Base-by-base conservation (phyloP, 2,797 vertebrate species). In the Amblyopsis hoosieri region DNA sequence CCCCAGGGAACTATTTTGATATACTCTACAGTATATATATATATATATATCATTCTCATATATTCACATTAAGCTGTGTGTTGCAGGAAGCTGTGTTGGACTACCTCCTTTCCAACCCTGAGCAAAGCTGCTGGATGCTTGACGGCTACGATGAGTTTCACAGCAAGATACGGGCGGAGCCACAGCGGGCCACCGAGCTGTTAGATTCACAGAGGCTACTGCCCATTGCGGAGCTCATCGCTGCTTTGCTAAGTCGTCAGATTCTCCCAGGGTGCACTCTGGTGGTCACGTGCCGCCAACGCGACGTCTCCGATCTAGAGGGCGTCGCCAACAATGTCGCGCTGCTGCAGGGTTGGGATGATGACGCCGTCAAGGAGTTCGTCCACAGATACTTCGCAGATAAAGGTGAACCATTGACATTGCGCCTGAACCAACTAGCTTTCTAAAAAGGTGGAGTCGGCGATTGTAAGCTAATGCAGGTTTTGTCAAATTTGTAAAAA, bases 121-220 rank as follows among this genome's bases (percentile, higher is more conserved):
- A 65, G 6, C 78, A 67, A 4, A 90, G 90, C 4, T 92, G 95
- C 63, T 88, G 96, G 64, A 93, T 98, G 72, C 94, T 98, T 15
- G 97, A 98, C n/a, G 96, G 97, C 3, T 93, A 97, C 56, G 96
- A 96, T 29, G 95, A 97, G 80, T 95, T 95, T 73, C 66, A 84
- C 45, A 76, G 62, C 6, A 75, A 85, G 67, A 64, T 93, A 15
- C 62, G 17, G 45, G 68, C 63, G n/a, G 62, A 73, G 0, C 11
- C 17, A 33, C 60, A 48, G 2, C 31, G 1, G 8, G 15, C 14
- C 23, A 12, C 14, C 2, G 55, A 8, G 2, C 10, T 0, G 1
- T 11, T 83, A 0, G 71, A 86, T 68, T 69, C 73, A 1, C 14
- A 64, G 59, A 64, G 54, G 0, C 72, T 0, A 1, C 45, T 73